Evolutionary conservation across 53 echinoderm and acorn worm species (phyloP).

Genomic region (Mesocentrotus franciscanus): DNA sequence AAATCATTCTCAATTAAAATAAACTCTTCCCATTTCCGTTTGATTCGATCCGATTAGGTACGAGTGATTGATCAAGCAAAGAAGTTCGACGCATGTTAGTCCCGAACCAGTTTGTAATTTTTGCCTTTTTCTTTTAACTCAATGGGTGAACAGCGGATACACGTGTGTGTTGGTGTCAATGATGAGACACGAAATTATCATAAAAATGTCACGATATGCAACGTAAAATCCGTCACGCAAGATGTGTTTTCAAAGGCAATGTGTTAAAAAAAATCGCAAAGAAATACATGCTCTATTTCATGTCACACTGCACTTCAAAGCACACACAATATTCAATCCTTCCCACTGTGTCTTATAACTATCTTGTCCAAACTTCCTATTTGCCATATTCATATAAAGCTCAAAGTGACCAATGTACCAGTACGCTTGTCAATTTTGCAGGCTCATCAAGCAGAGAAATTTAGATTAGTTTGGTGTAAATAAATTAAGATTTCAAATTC

Average conservation of each 20-base stretch:
- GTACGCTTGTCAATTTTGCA: too few species aligned
- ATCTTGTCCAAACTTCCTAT: too few species aligned
- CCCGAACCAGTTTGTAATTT: background rate
- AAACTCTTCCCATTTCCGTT: background rate
- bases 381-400: too few species aligned
- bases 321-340: too few species aligned
- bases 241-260: background rate
- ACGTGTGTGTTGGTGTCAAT: background rate
- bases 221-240: background rate
- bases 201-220: background rate
- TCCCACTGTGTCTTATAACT: too few species aligned
- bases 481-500: too few species aligned
- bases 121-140: background rate
- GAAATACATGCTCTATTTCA: background rate
- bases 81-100: background rate
- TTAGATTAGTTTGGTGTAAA: too few species aligned
- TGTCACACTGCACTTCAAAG: too few species aligned
- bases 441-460: too few species aligned
- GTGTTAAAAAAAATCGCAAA: background rate
- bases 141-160: background rate
- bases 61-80: constrained; percentile 20
- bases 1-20: constrained; percentile 11
- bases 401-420: too few species aligned
- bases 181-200: background rate
- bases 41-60: background rate